phyloP scores from a whole-genome alignment of 2,888 invertebrate species.

The Tetranychus truncatus region DNA sequence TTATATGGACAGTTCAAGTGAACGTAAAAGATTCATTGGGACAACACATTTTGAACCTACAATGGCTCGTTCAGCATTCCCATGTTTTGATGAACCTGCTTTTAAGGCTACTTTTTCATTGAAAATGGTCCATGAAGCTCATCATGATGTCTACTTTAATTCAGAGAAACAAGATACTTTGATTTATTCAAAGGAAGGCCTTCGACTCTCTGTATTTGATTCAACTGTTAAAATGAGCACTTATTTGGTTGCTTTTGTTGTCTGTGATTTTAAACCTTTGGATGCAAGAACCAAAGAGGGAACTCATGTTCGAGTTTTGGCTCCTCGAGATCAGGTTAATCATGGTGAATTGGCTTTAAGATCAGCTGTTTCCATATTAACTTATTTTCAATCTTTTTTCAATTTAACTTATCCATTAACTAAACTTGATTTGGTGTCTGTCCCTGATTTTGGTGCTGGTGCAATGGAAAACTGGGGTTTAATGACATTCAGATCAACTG shows the following conservation, averaged over 20 bases:
- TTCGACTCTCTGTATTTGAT: slow-evolving; percentile 28
- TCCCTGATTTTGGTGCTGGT: slow-evolving; percentile 48
- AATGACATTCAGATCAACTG: slow-evolving; percentile 50
- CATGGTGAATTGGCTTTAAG: slow-evolving; percentile 28
- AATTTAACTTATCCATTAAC: slow-evolving; percentile 60
- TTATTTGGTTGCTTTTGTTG: slow-evolving; percentile 66
- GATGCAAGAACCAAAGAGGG: slow-evolving; percentile 44
- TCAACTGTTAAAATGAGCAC: slow-evolving; percentile 52
- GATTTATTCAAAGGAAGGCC: slow-evolving; percentile 20
- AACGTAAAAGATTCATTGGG: slow-evolving; percentile 30
- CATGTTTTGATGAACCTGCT: slow-evolving; percentile 66
- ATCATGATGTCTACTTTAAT: slow-evolving; percentile 25
- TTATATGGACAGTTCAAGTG: slow-evolving; percentile 37
- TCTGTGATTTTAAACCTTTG: slow-evolving; percentile 53
- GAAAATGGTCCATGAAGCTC: slow-evolving; percentile 50
- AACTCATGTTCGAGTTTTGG: slow-evolving; percentile 32
- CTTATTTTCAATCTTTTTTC: slow-evolving; percentile 58
- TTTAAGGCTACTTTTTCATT: slow-evolving; percentile 61
- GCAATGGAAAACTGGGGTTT: slow-evolving; percentile 56
- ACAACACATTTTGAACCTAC: slow-evolving; percentile 32
- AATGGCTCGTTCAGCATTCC: slow-evolving; percentile 42
- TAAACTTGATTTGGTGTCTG: slow-evolving; percentile 52
- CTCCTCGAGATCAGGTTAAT: slow-evolving; percentile 28
- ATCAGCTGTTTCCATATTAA: slow-evolving; percentile 31
- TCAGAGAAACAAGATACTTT: slow-evolving; percentile 16